phyloP scores from a whole-genome alignment of 2,888 invertebrate genomes.

The Ornithoptera alexandrae region DNA sequence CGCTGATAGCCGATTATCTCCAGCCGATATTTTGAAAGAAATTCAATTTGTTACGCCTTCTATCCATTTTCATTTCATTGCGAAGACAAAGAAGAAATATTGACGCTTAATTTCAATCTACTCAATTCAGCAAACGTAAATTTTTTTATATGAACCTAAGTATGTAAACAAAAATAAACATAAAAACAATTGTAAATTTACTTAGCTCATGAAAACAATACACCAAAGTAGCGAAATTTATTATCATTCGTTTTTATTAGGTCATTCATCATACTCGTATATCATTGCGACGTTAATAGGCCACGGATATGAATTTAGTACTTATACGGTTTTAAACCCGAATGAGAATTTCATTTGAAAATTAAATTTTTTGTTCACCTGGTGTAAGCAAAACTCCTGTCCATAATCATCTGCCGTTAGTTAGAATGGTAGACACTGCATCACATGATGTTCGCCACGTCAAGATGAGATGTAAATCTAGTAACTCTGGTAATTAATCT shows the following conservation, averaged over 20 bases:
- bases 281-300: not conserved
- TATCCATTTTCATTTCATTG: constrained; percentile 4
- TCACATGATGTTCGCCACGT: too few species aligned
- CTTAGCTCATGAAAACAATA: not conserved
- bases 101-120: constrained; percentile 6
- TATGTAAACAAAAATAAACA: not conserved
- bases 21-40: constrained; percentile 12
- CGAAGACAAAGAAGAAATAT: constrained; percentile 9
- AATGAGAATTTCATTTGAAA: too few species aligned
- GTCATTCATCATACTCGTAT: not conserved
- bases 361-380: too few species aligned
- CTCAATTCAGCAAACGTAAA: not conserved
- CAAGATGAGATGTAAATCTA: too few species aligned
- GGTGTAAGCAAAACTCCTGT: too few species aligned
- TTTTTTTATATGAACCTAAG: not conserved
- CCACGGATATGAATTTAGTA: too few species aligned
- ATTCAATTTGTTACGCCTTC: constrained; percentile 15
- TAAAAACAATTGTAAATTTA: not conserved
- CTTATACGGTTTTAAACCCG: too few species aligned
- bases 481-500: too few species aligned
- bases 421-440: not conserved
- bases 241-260: not conserved
- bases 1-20: constrained; percentile 10
- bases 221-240: not conserved
- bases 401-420: too few species aligned